Percentiles rank a stretch among this genome's conserved stretches.
Conservation (phyloP, 2,888 invertebrate genomes). For the Octonoba sinensis region DNA sequence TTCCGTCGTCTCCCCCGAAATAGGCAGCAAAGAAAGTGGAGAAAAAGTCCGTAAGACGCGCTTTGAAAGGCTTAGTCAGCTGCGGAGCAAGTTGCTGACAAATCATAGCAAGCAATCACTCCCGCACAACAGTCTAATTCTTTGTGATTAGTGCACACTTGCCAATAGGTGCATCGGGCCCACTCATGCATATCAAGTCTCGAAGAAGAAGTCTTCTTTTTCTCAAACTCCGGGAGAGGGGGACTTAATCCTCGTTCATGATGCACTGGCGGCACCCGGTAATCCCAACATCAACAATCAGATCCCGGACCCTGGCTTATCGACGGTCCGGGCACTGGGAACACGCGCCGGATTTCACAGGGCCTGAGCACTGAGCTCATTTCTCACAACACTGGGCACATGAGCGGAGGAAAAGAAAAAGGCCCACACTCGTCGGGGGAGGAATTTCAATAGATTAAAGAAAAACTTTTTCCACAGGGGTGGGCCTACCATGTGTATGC, state of each 20-base stretch:
- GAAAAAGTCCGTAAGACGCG: conserved; percentile 62
- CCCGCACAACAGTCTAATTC: conserved; percentile 65
- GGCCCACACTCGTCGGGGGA: conserved; percentile 40
- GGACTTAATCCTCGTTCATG: conserved; percentile 62
- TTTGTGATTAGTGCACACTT: conserved; percentile 65
- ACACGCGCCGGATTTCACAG: conserved; percentile 64
- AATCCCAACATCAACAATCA: conserved; percentile 66
- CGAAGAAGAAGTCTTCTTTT: conserved; percentile 54
- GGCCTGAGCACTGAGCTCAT: conserved; percentile 64
- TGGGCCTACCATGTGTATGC: conserved; percentile 27
- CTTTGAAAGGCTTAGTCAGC: conserved; percentile 65
- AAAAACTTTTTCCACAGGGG: conserved; percentile 45
- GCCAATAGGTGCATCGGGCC: conserved; percentile 51
- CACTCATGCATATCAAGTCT: conserved; percentile 53
- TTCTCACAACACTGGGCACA: conserved; percentile 65
- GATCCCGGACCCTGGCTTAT: conserved; percentile 64
- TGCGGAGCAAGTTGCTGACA: conserved; percentile 64
- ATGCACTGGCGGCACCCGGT: conserved; percentile 51
- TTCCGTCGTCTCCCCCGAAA: conserved; percentile 9
- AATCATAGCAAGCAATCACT: conserved; percentile 64
- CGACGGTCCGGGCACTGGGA: conserved; percentile 41
- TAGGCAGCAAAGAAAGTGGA: conserved; percentile 41
- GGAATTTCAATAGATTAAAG: conserved; percentile 63
- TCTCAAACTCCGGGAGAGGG: conserved; percentile 9
- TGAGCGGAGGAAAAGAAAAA: conserved; percentile 18